These are phyloP conservation scores for Protaetia brevitarsis DNA, from an alignment of 1,140 invertebrate genomes.

Conservation along the genomic window DNA sequence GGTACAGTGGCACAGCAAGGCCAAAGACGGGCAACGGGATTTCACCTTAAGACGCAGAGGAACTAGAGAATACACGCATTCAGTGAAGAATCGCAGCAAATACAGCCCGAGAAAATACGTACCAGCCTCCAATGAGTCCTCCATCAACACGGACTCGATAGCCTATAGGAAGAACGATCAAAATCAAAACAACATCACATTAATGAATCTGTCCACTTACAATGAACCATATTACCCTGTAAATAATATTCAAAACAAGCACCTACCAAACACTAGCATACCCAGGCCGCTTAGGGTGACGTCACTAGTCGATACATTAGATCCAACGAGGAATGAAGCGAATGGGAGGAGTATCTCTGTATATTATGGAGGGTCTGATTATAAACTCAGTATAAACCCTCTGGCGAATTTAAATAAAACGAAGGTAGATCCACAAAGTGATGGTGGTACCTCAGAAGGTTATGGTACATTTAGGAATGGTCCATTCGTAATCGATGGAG, in stretches of 20 bases:
- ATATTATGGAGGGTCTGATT: neutral
- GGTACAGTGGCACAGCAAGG: constrained; percentile 52
- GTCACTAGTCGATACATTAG: constrained; percentile 36
- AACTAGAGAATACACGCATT: constrained; percentile 59
- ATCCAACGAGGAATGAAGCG: constrained; percentile 28
- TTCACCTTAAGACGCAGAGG: constrained; percentile 58
- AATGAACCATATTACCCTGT: constrained; percentile 23
- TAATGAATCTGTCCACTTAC: constrained; percentile 25
- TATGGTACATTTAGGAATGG: constrained; percentile 46
- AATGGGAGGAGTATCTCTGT: constrained; percentile 27
- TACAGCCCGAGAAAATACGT: constrained; percentile 2
- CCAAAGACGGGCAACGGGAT: constrained; percentile 52
- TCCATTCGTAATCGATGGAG: constrained; percentile 43
- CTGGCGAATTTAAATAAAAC: constrained; percentile 27
- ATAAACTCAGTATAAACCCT: constrained; percentile 36
- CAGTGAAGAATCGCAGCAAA: constrained; percentile 49
- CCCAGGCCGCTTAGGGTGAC: constrained; percentile 29
- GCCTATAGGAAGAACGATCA: constrained; percentile 23
- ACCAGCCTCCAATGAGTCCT: neutral
- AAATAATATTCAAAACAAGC: neutral
- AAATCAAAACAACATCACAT: constrained; percentile 31
- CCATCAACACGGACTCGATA: constrained; percentile 5
- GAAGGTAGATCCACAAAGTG: constrained; percentile 22
- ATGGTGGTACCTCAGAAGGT: constrained; percentile 38
- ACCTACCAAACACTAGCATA: neutral